Evolutionary conservation across 2,888 invertebrate genomes (phyloP).

Genomic region (Drosophila emarginata): DNA sequence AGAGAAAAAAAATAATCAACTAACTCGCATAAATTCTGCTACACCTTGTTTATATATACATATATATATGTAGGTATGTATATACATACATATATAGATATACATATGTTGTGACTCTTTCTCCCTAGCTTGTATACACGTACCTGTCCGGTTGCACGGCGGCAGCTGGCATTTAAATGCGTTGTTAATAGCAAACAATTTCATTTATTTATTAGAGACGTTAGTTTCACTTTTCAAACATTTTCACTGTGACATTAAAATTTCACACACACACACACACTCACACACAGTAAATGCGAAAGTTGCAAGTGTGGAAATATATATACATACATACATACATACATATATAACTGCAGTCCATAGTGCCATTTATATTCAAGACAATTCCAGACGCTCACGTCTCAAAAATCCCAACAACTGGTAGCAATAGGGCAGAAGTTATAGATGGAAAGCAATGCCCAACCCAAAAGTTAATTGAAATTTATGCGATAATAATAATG

Average conservation of each 20-base stretch:
- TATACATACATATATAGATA: too few species aligned
- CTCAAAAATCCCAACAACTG: not conserved
- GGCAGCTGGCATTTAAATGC: slow-evolving; percentile 65
- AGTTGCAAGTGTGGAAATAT: slow-evolving; percentile 25
- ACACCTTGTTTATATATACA: slow-evolving; percentile 23
- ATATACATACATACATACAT: too few species aligned
- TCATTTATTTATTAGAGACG: slow-evolving; percentile 71
- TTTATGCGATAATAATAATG: slow-evolving; percentile 4
- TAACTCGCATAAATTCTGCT: slow-evolving; percentile 56
- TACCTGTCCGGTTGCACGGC: slow-evolving; percentile 44
- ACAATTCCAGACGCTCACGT: slow-evolving; percentile 33
- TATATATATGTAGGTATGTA: too few species aligned
- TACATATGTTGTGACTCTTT: slow-evolving; percentile 3
- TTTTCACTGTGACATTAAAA: slow-evolving; percentile 22
- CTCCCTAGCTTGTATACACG: not conserved
- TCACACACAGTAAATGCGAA: not conserved
- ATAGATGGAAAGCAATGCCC: not conserved
- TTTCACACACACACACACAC: slow-evolving; percentile 12
- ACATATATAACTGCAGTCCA: slow-evolving; percentile 39
- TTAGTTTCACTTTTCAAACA: slow-evolving; percentile 64
- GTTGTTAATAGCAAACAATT: slow-evolving; percentile 71
- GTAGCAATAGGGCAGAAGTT: not conserved
- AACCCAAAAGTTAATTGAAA: slow-evolving; percentile 8
- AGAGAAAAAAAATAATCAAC: not conserved
- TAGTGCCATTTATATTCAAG: slow-evolving; percentile 40